A percentile compares a stretch with the other conserved stretches of the same genome.
phyloP scores from a whole-genome alignment of 2,888 invertebrate genomes.

The Agriopis aurantiaria region DNA sequence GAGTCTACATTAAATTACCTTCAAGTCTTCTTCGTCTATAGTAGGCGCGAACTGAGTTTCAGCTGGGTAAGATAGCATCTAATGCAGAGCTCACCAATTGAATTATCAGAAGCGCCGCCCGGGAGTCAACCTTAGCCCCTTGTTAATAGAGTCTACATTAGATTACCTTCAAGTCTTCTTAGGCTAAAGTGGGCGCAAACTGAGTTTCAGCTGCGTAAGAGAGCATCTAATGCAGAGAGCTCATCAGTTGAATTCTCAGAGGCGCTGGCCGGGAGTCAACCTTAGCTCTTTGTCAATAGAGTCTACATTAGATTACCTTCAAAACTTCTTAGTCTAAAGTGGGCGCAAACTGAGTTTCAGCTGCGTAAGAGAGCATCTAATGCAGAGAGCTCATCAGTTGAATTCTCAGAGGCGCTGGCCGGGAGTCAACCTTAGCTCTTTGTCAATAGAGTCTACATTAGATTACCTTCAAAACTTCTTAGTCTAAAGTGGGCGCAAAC shows the following conservation, averaged over 20 bases:
- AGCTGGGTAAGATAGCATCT: too few relatives aligned
- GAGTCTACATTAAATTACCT: conserved; percentile 56
- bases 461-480: conserved; percentile 79
- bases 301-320: conserved; percentile 61
- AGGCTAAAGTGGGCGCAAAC: conserved; percentile 84
- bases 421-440: not conserved
- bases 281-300: not conserved
- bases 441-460: not conserved
- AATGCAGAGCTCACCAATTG: too few relatives aligned
- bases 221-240: too few relatives aligned
- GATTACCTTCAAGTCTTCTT: conserved; percentile 79
- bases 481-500: conserved; percentile 84
- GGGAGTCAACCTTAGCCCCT: not conserved
- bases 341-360: conserved; percentile 88
- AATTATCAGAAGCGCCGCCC: too few relatives aligned
- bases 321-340: conserved; percentile 80
- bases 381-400: not conserved
- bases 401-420: not conserved
- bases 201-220: conserved; percentile 83
- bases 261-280: too few relatives aligned
- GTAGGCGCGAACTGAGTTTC: too few relatives aligned
- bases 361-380: too few relatives aligned
- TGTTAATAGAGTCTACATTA: not conserved
- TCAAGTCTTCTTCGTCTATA: conserved; percentile 66
- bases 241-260: not conserved